Base-by-base conservation (phyloP, 2,888 invertebrate genomes). In the Cabera pusaria region DNA sequence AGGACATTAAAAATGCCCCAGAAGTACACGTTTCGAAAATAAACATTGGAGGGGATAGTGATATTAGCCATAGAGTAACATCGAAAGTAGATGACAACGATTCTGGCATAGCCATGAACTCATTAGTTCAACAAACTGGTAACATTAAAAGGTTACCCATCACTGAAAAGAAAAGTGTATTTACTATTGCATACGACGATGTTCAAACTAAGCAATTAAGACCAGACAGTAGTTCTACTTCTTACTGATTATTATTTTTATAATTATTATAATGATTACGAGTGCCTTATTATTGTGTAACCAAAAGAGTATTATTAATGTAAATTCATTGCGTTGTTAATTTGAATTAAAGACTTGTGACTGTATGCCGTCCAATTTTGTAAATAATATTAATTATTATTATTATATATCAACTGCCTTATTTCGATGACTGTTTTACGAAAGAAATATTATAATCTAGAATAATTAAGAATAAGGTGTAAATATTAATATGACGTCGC, bases 151-250 rank as follows among this genome's bases (percentile, higher is more conserved):
- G 93, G 45, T 90, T 93, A 59, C 92, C 93, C 7, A 93, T 93
- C 44, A 93, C 93, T 2, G 96, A 97, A 63, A 97, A 97, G 84
- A 97, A 97, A 70, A 97, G 97, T 69, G 94, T 97, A 12, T 97
- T 97, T 66, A 96, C 96, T 3, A 97, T 97, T 53, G 97, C 97
- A 0, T 97, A 97, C 68, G 96, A 95, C 64, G 97, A 97, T 64
- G 95, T 97, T 60, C 94, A 96, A 53, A 96, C 96, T 0, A 94
- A 94, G 63, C 95, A 95, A 66, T 86, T 96, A 34, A 86, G 94
- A 62, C 93, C 95, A 7, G 95, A 95, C 51, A 96, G 95, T 71
- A 93, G 93, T 59, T 93, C 94, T 3, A 94, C 95, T 22, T 94
- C 94, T 14, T 87, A 88, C 58, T 88, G 59, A 69, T 56, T 31